A percentile compares a stretch with the other conserved stretches of the same genome.
Evolutionary conservation across 2,888 invertebrate genomes (phyloP).

Genomic region (Anoplius nigerrimus): DNA sequence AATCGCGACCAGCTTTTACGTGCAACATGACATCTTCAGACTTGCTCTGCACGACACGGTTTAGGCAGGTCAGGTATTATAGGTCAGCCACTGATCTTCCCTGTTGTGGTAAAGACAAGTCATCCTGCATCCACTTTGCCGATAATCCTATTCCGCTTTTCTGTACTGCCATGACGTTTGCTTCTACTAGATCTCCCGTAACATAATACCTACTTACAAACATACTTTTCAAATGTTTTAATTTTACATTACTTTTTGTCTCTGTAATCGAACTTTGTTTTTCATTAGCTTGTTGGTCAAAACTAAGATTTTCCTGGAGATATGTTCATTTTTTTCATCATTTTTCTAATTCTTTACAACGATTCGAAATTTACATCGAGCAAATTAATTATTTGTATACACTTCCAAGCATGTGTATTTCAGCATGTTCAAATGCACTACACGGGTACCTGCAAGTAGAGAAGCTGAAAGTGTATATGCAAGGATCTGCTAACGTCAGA

Average conservation of each 20-base stretch:
- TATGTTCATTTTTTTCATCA: too few species aligned
- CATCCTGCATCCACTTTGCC: constrained; percentile 42
- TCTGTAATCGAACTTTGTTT: neutral
- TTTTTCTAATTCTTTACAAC: too few species aligned
- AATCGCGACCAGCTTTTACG: constrained; percentile 90
- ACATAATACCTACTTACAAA: neutral
- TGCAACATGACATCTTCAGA: constrained; percentile 96
- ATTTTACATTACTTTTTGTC: neutral
- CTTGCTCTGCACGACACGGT: constrained; percentile 90
- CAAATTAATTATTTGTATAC: neutral
- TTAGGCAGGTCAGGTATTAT: constrained; percentile 73
- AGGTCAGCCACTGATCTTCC: constrained; percentile 63
- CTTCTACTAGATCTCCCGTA: constrained; percentile 35
- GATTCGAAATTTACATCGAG: too few species aligned
- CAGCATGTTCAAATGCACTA: too few species aligned
- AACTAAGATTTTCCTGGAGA: too few species aligned
- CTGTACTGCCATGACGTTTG: constrained; percentile 35
- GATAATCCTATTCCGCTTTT: constrained; percentile 44
- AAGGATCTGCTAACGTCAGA: too few species aligned
- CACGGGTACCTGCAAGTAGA: too few species aligned
- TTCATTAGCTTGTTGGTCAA: too few species aligned
- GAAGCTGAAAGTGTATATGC: too few species aligned
- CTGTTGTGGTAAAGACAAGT: constrained; percentile 66
- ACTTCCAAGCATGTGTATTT: too few species aligned
- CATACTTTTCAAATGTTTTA: neutral